A percentile compares a stretch with the other conserved stretches of the same genome.
phyloP scores from a whole-genome alignment of 2,888 invertebrate genomes.

The Zygogramma bicolorata region DNA sequence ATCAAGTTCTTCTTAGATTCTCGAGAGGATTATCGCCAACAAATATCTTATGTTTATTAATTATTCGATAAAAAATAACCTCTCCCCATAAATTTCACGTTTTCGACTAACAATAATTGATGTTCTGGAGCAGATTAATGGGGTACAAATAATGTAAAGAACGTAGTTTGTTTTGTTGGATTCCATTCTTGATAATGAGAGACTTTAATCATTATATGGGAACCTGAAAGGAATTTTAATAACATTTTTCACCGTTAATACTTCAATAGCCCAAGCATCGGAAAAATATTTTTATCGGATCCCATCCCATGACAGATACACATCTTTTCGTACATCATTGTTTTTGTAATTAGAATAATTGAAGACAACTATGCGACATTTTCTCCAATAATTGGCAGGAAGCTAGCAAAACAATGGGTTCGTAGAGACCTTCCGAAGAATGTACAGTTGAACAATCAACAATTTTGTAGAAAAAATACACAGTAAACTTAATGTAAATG shows the following conservation, averaged over 20 bases:
- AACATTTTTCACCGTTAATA: conserved; percentile 1
- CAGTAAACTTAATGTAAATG: not conserved
- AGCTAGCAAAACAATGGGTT: not conserved
- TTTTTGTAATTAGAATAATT: conserved; percentile 13
- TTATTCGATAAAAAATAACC: no score
- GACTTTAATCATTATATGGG: not conserved
- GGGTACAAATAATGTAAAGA: no score
- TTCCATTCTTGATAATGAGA: no score
- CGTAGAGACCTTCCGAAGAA: not conserved
- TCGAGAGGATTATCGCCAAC: no score
- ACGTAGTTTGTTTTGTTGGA: no score
- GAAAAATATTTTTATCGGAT: not conserved
- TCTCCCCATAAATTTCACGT: no score
- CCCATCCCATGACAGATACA: conserved; percentile 15
- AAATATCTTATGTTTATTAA: no score
- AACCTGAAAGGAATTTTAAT: not conserved
- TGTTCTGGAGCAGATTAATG: no score
- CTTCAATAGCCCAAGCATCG: not conserved
- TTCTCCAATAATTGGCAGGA: not conserved
- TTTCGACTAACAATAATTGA: no score
- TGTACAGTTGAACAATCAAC: not conserved
- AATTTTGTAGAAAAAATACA: not conserved
- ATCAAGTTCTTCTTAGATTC: no score
- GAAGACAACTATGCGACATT: conserved; percentile 12
- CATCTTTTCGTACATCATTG: conserved; percentile 1